phyloP scores from a whole-genome alignment of 2,888 invertebrate species.

The Luperina testacea region DNA sequence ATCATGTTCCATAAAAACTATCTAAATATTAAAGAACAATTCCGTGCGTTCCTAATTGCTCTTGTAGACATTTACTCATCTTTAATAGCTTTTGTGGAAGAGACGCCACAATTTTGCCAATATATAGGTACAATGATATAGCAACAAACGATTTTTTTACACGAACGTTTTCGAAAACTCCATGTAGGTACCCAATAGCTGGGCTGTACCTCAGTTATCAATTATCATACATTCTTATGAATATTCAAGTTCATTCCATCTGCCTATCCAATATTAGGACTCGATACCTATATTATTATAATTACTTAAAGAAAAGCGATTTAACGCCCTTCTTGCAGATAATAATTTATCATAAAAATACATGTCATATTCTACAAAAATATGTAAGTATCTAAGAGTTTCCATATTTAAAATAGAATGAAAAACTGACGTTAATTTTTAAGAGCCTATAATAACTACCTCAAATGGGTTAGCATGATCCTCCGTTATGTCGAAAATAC shows the following conservation, averaged over 20 bases:
- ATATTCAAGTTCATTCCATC: neutral
- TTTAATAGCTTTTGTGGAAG: neutral
- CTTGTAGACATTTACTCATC: neutral
- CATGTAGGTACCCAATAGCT: neutral
- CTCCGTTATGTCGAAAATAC: too few species aligned
- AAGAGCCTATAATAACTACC: neutral
- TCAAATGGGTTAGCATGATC: too few species aligned
- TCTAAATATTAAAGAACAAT: conserved; percentile 19
- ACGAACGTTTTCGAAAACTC: neutral
- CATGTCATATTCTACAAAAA: conserved; percentile 1
- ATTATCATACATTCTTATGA: neutral
- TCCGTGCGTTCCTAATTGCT: conserved; percentile 15
- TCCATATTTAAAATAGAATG: neutral
- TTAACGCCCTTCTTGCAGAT: neutral
- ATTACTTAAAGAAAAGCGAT: neutral
- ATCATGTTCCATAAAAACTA: conserved; percentile 15
- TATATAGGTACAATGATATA: conserved; percentile 1
- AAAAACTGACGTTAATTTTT: neutral
- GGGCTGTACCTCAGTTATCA: neutral
- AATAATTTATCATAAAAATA: neutral
- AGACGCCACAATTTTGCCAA: conserved; percentile 1
- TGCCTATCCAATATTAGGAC: conserved; percentile 6
- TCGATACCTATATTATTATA: neutral
- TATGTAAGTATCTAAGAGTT: neutral
- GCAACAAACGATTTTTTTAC: neutral